Base-by-base conservation (phyloP, 1,140 invertebrate species). In the Anastrepha obliqua region DNA sequence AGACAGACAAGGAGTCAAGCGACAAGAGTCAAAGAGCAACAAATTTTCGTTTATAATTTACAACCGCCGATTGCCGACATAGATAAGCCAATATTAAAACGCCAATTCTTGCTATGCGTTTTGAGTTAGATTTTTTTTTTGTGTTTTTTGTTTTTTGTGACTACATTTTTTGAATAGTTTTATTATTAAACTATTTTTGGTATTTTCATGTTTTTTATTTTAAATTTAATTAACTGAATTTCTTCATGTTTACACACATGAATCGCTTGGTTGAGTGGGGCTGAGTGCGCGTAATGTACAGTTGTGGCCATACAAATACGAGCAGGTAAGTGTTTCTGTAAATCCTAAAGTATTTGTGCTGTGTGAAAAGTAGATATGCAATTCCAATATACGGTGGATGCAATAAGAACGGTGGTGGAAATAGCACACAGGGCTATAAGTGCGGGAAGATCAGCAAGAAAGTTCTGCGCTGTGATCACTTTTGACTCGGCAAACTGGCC, bases 1-100 rank as follows among this genome's bases (percentile, higher is more conserved):
- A 74, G 67, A 74, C 39, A 44, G 42, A 74, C 15, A 29, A 74
- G 3, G 13, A 9, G 15, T 74, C 15, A 74, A 74, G 29, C 11
- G 64, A 3, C 42, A 47, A 47, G 67, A 47, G 67, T 6, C 42
- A 47, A 44, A 74, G 39, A 74, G 15, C 67, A 47, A 74, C 67
- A 74, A 74, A 47, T 74, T 74, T 74, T 74, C 42, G 67, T 74
- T 74, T 74, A 74, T 74, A 74, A 74, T 74, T 74, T 74, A 74
- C 42, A 74, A 74, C 67, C 67, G 42, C 17, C 42, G 67, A 74
- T 74, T 74, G 42, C 67, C 67, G 42, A 5, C 67, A 74, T 74
- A 74, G 67, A 74, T 74, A 74, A 74, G 67, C 13, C 44, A 15
- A 47, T 74, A 74, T 47, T 74, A 47, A 44, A 47, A 39, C 39